These are phyloP conservation scores for Cryptosula pallasiana DNA, from an alignment of 2,888 invertebrate genomes.

Conservation along the genomic window DNA sequence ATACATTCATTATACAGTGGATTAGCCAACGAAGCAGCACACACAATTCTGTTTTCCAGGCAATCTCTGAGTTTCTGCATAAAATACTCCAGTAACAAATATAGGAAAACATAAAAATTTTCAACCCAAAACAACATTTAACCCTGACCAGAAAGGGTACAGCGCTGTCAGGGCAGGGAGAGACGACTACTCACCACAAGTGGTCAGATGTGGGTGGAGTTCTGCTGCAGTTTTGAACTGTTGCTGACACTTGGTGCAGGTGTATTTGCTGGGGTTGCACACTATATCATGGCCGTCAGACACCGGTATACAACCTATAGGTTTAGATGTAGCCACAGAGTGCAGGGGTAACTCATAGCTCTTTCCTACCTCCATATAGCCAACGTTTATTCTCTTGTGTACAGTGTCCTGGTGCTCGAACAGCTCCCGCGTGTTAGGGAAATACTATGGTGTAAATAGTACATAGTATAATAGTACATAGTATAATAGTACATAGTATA, in stretches of 20 bases:
- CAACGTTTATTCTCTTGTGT: neutral
- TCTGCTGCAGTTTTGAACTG: neutral
- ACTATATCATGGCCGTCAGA: neutral
- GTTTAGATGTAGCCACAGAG: neutral
- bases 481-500: no score
- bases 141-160: no score
- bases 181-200: neutral
- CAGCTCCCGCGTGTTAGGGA: slow-evolving; percentile 19
- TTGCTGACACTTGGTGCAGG: neutral
- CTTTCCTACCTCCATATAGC: slow-evolving; percentile 17
- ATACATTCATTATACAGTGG: no score
- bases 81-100: no score
- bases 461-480: no score
- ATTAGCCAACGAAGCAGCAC: no score
- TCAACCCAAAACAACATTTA: no score
- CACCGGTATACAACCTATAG: neutral
- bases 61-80: no score
- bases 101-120: no score
- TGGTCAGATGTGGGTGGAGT: neutral
- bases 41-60: no score
- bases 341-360: slow-evolving; percentile 6
- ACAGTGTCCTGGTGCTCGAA: slow-evolving; percentile 1
- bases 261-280: neutral
- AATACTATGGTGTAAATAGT: neutral
- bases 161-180: no score